Evolutionary conservation across 1,140 invertebrate genomes (phyloP).

Genomic region (Babylonia areolata): DNA sequence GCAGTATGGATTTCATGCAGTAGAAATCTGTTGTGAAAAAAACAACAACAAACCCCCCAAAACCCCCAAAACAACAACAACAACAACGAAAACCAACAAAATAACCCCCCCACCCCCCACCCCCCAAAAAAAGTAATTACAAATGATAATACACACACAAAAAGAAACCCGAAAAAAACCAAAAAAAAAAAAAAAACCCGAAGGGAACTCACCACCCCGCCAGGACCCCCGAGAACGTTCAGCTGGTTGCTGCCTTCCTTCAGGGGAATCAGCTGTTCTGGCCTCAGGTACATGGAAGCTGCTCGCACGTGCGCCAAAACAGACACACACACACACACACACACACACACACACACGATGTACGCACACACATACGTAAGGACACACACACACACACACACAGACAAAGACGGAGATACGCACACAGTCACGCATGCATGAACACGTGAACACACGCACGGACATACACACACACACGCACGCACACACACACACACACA

Average conservation of each 20-base stretch:
- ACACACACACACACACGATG: conserved; percentile 1
- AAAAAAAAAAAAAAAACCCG: background rate
- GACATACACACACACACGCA: conserved; percentile 12
- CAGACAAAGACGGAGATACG: too few relatives aligned
- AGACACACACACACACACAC: background rate
- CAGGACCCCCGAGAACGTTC: background rate
- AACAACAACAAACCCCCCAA: too few relatives aligned
- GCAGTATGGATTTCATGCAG: too few relatives aligned
- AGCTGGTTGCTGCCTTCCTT: background rate
- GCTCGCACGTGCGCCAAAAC: background rate
- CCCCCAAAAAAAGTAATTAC: too few relatives aligned
- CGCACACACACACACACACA: conserved; percentile 4
- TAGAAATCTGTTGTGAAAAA: too few relatives aligned
- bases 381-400: conserved; percentile 8
- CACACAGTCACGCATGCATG: too few relatives aligned
- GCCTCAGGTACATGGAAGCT: background rate
- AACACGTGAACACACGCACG: too few relatives aligned
- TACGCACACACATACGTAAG: background rate
- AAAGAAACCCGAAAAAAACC: too few relatives aligned
- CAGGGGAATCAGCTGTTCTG: background rate
- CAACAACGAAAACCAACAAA: too few relatives aligned
- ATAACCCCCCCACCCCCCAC: too few relatives aligned
- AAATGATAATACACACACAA: too few relatives aligned
- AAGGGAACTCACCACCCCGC: background rate
- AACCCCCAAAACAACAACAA: too few relatives aligned